Evolutionary conservation across 2,113 vertebrate species (phyloP).

Genomic region (Phrynosoma blainvillii): DNA sequence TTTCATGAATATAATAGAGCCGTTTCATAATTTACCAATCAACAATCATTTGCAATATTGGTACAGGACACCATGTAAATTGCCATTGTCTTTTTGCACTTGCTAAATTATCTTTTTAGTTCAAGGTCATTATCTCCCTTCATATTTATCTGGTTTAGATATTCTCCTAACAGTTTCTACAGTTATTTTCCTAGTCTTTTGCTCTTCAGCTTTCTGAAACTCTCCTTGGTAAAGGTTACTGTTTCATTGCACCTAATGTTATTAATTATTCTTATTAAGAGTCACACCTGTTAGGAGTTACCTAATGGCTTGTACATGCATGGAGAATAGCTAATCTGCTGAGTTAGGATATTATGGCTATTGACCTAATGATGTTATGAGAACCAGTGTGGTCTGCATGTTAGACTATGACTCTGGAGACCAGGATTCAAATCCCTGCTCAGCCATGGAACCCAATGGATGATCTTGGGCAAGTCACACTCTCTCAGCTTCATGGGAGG

Average conservation of each 20-base stretch:
- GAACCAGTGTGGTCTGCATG: too few relatives aligned
- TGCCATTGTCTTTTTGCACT: conserved; percentile 46
- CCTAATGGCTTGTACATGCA: conserved; percentile 4
- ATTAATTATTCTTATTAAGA: conserved; percentile 51
- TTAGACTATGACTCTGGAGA: too few relatives aligned
- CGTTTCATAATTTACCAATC: conserved; percentile 55
- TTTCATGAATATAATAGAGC: conserved; percentile 51
- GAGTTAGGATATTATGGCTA: conserved; percentile 38
- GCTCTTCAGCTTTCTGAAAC: conserved; percentile 51
- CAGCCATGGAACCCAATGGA: too few relatives aligned
- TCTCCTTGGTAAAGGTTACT: conserved; percentile 67
- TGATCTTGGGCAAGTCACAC: too few relatives aligned
- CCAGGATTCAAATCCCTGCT: too few relatives aligned
- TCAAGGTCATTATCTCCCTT: conserved; percentile 58
- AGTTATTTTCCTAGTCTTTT: conserved; percentile 55
- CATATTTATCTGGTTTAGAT: conserved; percentile 64
- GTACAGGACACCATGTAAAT: conserved; percentile 56
- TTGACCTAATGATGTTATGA: conserved; percentile 9
- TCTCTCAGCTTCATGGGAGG: too few relatives aligned
- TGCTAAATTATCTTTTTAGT: conserved; percentile 48
- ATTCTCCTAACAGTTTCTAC: conserved; percentile 52
- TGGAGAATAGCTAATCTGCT: conserved; percentile 11
- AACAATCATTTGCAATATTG: conserved; percentile 59
- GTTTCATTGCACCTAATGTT: conserved; percentile 56
- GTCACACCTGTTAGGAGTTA: conserved; percentile 23